Percentiles rank a stretch among this genome's conserved stretches.
These are phyloP conservation scores for Trematomus bernacchii DNA, from an alignment of 2,797 vertebrate species.

Conservation along the genomic window DNA sequence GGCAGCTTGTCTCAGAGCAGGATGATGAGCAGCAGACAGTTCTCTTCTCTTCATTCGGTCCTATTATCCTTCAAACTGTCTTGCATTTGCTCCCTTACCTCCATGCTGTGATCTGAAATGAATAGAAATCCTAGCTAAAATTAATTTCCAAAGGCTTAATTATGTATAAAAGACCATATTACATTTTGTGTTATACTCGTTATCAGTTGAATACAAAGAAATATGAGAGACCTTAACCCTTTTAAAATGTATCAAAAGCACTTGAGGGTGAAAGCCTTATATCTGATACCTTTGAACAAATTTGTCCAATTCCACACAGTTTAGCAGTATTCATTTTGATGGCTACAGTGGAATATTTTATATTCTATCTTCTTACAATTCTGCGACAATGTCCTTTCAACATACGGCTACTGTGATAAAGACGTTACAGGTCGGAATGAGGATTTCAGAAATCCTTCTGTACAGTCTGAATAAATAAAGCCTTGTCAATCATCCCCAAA, in stretches of 20 bases:
- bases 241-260: slow-evolving; percentile 68
- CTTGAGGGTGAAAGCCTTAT: slow-evolving; percentile 60
- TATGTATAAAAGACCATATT: slow-evolving; percentile 57
- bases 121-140: slow-evolving; percentile 53
- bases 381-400: slow-evolving; percentile 14
- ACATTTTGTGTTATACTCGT: slow-evolving; percentile 58
- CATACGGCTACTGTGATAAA: slow-evolving; percentile 40
- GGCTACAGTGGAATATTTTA: slow-evolving; percentile 34
- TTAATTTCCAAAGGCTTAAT: slow-evolving; percentile 60
- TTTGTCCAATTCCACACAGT: slow-evolving; percentile 68
- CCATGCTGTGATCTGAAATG: slow-evolving; percentile 29
- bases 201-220: slow-evolving; percentile 69
- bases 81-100: slow-evolving; percentile 33
- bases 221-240: slow-evolving; percentile 55
- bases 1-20: slow-evolving; percentile 56
- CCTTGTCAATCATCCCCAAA: slow-evolving; percentile 74
- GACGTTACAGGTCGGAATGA: slow-evolving; percentile 26
- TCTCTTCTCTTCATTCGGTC: slow-evolving; percentile 27
- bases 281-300: slow-evolving; percentile 74
- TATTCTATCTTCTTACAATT: slow-evolving; percentile 23
- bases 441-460: slow-evolving; percentile 53
- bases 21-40: slow-evolving; percentile 58
- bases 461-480: slow-evolving; percentile 68
- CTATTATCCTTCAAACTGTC: slow-evolving; percentile 43
- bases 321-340: slow-evolving; percentile 64